Base-by-base conservation (phyloP, 2,888 invertebrate genomes). In the Agriopis leucophaearia region DNA sequence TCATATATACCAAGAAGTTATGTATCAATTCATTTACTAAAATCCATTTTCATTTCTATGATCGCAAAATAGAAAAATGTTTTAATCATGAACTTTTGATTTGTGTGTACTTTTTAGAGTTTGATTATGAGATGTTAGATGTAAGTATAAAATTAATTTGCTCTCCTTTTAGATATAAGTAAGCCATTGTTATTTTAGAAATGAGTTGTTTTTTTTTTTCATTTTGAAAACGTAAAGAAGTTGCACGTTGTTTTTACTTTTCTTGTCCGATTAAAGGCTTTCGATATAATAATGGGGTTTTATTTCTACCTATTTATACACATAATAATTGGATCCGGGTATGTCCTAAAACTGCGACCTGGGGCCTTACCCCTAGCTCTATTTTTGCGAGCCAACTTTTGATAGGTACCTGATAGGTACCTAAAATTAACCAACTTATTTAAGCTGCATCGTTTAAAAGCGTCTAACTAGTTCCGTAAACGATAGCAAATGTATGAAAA, bases 1-100 rank as follows among this genome's bases (percentile, higher is more conserved):
- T 48, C 27, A 16, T 51, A 35, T 51, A 38, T 58, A 90, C 90
- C 88, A 85, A 81, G 71, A 74, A 77, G 82, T 89, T 91, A 89
- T 92, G 90, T 91, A 88, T 85, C 90, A 86, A 87, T 81, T 74
- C 81, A 78, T 81, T 83, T 83, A 86, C 85, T 82, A 57, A n/a
- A 69, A 54, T 64, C 35, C 56, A 56, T 64, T 62, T 38, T 77
- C 80, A 64, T 47, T 72, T 63, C 50, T 50, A 56, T 60, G 62
- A 71, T 57, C 63, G 55, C 55, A 45, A 44, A 66, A 76, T 74
- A 76, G 70, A 70, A 12, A 71, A 52, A 63, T 69, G 81, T 90
- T 91, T 93, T 91, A 93, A 93, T 92, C 90, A 90, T 92, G 92
- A 92, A 93, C 91, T 88, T 83, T 79, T 88, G 91, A 92, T 92